Conservation (phyloP, 2,113 vertebrate genomes). For the Malurus alboscapulatus region DNA sequence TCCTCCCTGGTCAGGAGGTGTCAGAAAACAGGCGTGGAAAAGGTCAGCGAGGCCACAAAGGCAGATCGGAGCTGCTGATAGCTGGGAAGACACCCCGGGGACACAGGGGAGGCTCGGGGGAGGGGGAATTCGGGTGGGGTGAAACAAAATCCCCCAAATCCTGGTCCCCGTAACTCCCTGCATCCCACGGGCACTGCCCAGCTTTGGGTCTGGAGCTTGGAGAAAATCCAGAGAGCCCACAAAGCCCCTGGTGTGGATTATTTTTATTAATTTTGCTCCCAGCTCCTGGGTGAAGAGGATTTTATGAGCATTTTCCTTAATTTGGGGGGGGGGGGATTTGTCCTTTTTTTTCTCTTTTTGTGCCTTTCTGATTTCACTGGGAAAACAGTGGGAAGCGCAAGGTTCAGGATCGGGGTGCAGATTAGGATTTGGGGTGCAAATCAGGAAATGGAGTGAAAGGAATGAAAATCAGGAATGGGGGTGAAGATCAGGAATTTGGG, state of each 20-base stretch:
- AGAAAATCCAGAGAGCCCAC: background rate
- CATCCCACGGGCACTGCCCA: fast-evolving
- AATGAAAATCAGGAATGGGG: too few species aligned
- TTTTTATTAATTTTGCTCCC: background rate
- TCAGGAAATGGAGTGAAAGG: too few species aligned
- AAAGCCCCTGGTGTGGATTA: background rate
- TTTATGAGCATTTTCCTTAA: background rate
- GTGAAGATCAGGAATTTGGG: too few species aligned
- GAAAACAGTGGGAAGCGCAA: background rate
- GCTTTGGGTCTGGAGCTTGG: background rate
- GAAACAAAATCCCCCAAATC: background rate
- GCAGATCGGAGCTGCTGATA: background rate
- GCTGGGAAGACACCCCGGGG: background rate
- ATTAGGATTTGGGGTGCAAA: too few species aligned
- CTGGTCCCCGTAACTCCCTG: fast-evolving
- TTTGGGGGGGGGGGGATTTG: background rate
- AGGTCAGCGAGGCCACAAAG: background rate
- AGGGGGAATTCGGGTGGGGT: fast-evolving
- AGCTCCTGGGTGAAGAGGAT: background rate
- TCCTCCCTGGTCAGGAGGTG: background rate
- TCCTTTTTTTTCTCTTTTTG: background rate
- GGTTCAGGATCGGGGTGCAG: background rate
- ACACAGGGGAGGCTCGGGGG: fast-evolving
- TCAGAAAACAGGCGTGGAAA: background rate
- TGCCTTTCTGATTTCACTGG: background rate